Evolutionary conservation across 1,140 invertebrate species (phyloP), one percentile per base, ranked within the genome.

Genomic region (Procambarus clarkii): DNA sequence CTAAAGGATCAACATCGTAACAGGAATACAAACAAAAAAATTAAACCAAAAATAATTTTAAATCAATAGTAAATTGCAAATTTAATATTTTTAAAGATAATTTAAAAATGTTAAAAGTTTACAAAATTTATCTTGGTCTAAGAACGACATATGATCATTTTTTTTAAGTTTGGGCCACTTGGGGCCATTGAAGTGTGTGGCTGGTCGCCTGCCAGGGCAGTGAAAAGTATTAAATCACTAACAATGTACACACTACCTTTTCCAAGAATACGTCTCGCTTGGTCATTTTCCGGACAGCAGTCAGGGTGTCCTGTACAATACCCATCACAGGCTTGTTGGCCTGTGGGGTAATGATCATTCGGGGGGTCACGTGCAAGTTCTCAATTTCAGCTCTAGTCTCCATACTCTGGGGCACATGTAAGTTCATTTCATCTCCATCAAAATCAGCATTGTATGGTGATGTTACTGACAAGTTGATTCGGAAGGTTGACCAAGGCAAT

Each of bases 401-500:
- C 97, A 99, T 98, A 4, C 98, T 99, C 94, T 99, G 99, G 0
- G 99, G 99, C 3, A 99, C 98, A 94, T 99, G 99, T 13, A 99
- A 95, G 95, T 99, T 99, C 99, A 99, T 99, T 95, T 99, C 99
- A 95, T 99, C 99, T 11, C 99, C 99, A 94, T 99, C 99, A 96
- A 99, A 99, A 96, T 99, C 99, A 93, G 99, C 99, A 95, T 99
- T 99, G 95, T 99, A 99, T 0, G 99, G 99, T 69, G 99, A 99
- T 0, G 99, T 99, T 93, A 98, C 99, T 95, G 98, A 99, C 77
- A 97, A 94, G 95, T 98, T 98, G 96, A 99, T 97, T 86, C 98
- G 96, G 94, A 99, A 99, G 92, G 99, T 99, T 80, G 98, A 99
- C 98, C 98, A 99, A 0, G 98, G 98, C 78, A 99, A 94, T 9